Evolutionary conservation across 2,113 vertebrate species (phyloP), one percentile per base, ranked within the genome.

Genomic region (Amphilophus citrinellus): DNA sequence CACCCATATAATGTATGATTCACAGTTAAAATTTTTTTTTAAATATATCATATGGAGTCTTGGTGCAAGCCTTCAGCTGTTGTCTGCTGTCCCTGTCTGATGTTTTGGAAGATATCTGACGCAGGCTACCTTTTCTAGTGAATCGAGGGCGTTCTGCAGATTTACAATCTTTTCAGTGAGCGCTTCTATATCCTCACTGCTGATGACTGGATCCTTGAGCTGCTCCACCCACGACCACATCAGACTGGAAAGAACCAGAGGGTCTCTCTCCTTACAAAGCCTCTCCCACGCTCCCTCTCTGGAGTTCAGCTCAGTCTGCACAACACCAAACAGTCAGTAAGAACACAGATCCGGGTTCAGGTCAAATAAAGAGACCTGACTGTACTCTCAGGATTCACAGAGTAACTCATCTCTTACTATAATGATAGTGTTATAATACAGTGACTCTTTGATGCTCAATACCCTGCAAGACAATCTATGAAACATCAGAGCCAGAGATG

Each of bases 141-240:
- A 94, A 88, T 94, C 94, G 7, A 99, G 95, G 3, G 96, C 96
- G 2, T 95, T 96, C 20, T 95, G 89, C 4, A 96, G 92, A 75
- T 96, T 95, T 4, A 88, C 88, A 50, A 79, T 90, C 3, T 94
- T 96, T 87, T 94, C 93, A 27, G 91, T 91, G 84, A 99, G 83
- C 60, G 95, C 84, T 53, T 96, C 94, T 53, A 98, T 30, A 20
- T 98, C 97, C 22, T 96, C 93, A 61, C 90, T 95, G 91, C 96
- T 97, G 93, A 99, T 93, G 82, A 97, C 53, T 0, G 98, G 98
- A 62, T 98, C 98, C 88, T 97, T 99, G 50, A 99, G 96, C 91
- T 99, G 98, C 88, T 98, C 98, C 87, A 99, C 94, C 98, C 98
- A 99, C 0, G 98, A 98, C 98, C 98, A 99, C 98, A 99, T 98